Conservation (phyloP, 2,888 invertebrate species). For the Chymomyza caudatula region DNA sequence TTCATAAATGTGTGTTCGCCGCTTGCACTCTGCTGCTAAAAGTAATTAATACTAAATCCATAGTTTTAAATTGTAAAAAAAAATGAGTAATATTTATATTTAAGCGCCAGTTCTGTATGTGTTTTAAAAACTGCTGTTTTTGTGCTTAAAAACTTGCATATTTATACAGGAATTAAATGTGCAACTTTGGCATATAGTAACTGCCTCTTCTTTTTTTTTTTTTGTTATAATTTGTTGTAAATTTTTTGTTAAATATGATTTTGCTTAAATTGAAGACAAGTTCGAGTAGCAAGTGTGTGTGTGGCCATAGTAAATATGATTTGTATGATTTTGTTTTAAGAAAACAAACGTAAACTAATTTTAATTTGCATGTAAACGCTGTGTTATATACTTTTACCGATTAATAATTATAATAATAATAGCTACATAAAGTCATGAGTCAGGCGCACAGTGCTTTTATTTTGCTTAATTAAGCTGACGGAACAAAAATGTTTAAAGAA, state of each 20-base stretch:
- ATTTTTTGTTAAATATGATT: conserved; percentile 40
- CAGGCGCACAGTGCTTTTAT: conserved; percentile 57
- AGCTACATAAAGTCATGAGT: conserved; percentile 20
- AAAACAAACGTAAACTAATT: conserved; percentile 35
- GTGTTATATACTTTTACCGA: conserved; percentile 65
- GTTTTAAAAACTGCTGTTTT: neutral
- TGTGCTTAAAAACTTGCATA: neutral
- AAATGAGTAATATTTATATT: neutral
- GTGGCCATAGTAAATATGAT: neutral
- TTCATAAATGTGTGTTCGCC: neutral
- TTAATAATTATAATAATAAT: conserved; percentile 36
- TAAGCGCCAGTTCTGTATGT: neutral
- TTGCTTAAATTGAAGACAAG: conserved; percentile 37
- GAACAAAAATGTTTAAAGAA: neutral
- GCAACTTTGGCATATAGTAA: neutral
- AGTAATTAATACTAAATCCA: neutral
- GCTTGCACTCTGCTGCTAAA: neutral
- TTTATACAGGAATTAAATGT: neutral
- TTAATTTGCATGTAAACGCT: conserved; percentile 57
- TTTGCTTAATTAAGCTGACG: conserved; percentile 13
- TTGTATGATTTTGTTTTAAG: conserved; percentile 7
- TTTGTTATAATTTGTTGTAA: conserved; percentile 21
- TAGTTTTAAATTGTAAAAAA: neutral
- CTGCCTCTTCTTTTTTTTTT: conserved; percentile 10
- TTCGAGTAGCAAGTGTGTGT: conserved; percentile 9